Evolutionary conservation across 2,888 invertebrate genomes (phyloP), one percentile per base, ranked within the genome.

Genomic region (Diplazon laetatorius): DNA sequence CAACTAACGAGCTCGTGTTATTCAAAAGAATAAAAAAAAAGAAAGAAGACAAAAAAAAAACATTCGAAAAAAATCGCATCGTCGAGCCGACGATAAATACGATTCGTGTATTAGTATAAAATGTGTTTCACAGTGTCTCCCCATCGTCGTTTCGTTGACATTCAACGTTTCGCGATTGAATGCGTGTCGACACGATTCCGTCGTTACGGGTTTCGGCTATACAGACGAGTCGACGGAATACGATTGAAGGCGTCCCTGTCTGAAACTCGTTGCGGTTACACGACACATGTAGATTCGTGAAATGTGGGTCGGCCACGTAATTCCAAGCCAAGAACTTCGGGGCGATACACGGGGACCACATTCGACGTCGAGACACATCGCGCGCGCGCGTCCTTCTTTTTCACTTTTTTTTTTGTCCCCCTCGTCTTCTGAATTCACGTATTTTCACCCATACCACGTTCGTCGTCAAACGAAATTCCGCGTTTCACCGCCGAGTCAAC

Each of bases 301-400:
- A 66, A 71, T 71, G 52, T 60, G 57, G 71, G 76, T 71, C 66
- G 42, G 18, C 16, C 52, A 52, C 50, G 60, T 66, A 46, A 76
- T 76, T 71, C 46, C 60, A 37, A 62, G 46, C 46, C 60, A 37
- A 62, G 46, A n/a, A 50, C 50, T 25, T 30, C 37, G 55, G 39
- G 63, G 25, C 8, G 16, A 25, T 12, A 9, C 16, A 30, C 63
- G 63, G 16, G n/a, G 59, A 22, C 50, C 30, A 63, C 48, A 59
- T 50, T 39, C 55, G 44, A 55, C 16, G 55, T 55, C 52, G 42
- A 42, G n/a, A 68, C 48, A 68, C 55, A 25, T n/a, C 42, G 42
- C 35, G 8, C 37, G n/a, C n/a, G n/a, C n/a, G n/a, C n/a, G n/a
- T n/a, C n/a, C 39, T 52, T 46, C 16, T 59, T 14, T 59, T 18